These are phyloP conservation scores for Stichodactyla mertensii DNA, from an alignment of 64 coral and sea anemone genomes.

Conservation along the genomic window DNA sequence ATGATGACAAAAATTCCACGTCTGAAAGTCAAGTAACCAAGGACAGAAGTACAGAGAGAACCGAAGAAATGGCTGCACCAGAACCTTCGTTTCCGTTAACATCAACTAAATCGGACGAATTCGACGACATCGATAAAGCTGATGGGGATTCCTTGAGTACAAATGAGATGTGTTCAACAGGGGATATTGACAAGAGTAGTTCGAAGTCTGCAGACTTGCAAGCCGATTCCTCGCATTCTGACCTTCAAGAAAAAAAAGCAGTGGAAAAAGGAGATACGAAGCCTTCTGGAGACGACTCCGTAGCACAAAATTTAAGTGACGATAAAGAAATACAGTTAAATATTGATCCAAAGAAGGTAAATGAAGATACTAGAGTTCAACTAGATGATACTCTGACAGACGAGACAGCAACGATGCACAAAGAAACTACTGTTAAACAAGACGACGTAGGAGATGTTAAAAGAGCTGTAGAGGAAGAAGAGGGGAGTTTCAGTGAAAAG, in stretches of 20 bases:
- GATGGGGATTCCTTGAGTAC: neutral
- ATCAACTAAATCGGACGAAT: neutral
- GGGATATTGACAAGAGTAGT: neutral
- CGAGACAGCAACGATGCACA: neutral
- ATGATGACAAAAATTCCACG: constrained; percentile 65
- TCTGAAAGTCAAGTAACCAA: constrained; percentile 30
- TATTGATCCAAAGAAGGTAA: neutral
- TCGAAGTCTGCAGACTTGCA: neutral
- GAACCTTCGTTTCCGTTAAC: neutral
- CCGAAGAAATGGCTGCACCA: neutral
- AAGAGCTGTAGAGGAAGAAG: neutral
- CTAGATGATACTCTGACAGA: neutral
- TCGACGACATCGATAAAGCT: neutral
- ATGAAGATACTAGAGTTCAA: neutral
- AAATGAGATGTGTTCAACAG: neutral
- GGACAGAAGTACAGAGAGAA: neutral
- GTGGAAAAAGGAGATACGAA: neutral
- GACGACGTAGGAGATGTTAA: neutral
- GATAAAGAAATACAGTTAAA: constrained; percentile 9
- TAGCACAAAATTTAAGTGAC: neutral
- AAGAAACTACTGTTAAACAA: neutral
- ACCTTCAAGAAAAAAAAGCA: neutral
- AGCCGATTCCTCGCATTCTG: neutral
- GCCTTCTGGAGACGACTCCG: neutral
- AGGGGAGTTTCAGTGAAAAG: neutral